phyloP scores from a whole-genome alignment of 2,113 vertebrate species.

The Macaca mulatta region DNA sequence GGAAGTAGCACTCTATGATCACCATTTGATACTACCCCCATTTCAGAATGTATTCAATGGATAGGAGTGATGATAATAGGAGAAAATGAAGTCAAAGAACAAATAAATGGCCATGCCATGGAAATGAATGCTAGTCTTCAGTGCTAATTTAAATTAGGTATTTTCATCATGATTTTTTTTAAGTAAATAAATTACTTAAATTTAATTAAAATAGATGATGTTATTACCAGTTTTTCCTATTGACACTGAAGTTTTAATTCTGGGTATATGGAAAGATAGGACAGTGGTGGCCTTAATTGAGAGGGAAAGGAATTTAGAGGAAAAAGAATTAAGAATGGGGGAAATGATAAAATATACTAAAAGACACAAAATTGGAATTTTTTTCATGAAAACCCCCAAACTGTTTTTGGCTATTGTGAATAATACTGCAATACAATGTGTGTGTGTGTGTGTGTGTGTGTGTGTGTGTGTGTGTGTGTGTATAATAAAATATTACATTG shows the following conservation, averaged over 20 bases:
- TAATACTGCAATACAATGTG: background rate
- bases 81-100: background rate
- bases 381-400: background rate
- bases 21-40: background rate
- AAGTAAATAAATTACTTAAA: background rate
- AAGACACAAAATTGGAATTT: background rate
- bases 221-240: background rate
- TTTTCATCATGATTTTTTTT: background rate
- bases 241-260: background rate
- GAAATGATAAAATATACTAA: background rate
- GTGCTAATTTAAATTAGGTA: background rate
- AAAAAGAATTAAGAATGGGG: background rate
- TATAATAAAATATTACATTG: background rate
- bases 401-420: background rate
- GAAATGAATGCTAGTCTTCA: background rate
- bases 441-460: background rate
- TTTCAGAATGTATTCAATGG: background rate
- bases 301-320: background rate
- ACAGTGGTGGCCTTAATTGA: background rate
- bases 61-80: background rate
- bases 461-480: background rate
- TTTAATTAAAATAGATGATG: background rate
- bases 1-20: background rate
- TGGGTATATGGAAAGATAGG: background rate
- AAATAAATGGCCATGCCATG: background rate